Evolutionary conservation across 1,140 invertebrate species (phyloP).

Genomic region (Sipha flava): DNA sequence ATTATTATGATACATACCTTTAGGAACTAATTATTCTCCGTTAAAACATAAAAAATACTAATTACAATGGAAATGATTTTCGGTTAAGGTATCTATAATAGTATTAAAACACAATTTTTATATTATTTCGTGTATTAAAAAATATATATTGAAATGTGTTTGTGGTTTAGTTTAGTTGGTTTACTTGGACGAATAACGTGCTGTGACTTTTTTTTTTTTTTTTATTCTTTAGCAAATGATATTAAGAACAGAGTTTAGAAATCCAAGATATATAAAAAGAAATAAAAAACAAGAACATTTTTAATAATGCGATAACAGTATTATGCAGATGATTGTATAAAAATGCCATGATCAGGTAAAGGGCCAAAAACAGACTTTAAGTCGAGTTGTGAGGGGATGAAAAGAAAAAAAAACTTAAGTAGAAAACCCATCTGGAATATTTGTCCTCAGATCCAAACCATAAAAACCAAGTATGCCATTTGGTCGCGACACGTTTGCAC

Average conservation of each 20-base stretch:
- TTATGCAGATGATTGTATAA: neutral
- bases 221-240: neutral
- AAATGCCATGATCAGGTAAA: neutral
- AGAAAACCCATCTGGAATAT: neutral
- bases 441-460: neutral
- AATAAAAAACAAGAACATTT: neutral
- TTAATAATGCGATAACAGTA: neutral
- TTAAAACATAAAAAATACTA: no score
- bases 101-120: no score
- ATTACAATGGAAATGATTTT: no score
- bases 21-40: no score
- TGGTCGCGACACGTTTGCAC: neutral
- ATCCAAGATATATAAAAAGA: neutral
- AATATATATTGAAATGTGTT: no score
- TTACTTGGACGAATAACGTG: neutral
- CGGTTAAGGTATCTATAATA: no score
- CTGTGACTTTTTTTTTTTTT: neutral
- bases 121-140: no score
- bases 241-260: neutral
- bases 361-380: neutral
- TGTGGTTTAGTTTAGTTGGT: neutral
- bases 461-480: conserved; percentile 19
- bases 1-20: no score
- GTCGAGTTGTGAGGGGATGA: neutral
- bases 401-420: neutral